Base-by-base conservation (phyloP, 1,140 invertebrate species). In the Pseudoatta argentina region DNA sequence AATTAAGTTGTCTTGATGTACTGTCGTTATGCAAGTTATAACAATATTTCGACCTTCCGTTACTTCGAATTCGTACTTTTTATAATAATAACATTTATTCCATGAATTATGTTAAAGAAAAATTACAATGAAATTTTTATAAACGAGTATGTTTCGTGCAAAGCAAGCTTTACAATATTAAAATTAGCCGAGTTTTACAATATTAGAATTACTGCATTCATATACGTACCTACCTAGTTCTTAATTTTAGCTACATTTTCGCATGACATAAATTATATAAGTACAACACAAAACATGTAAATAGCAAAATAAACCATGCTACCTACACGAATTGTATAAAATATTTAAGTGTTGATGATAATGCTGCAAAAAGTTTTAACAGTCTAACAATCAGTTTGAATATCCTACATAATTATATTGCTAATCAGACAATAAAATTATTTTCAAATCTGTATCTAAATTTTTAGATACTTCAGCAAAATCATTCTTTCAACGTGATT, bases 81-180 rank as follows among this genome's bases (percentile, higher is more conserved):
- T 55, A n/a, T n/a, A n/a, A n/a, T n/a, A 69, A 69, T 21, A 69
- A 24, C 2, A 69, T 67, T 53, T 55, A 27, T 67, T 21, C 48
- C 14, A 14, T 53, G 14, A 24, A 55, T 55, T 55, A 14, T 30
- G 7, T 55, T 44, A 6, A 53, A 53, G 30, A 55, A 34, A 66
- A 18, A 2, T 48, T 10, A 59, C n/a, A 48, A 63, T 30, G 30
- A 2, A 64, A 8, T 63, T 51, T 27, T 77, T 48, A 61, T 12
- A 63, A 77, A 63, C 5, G 48, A 30, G 12, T 57, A 21, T 8
- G 10, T 30, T 48, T 30, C 24, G 39, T 21, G 10, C 12, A 1
- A 48, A 30, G 10, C 16, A 76, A 0, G 14, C 12, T 24, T 16
- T 24, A 24, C 24, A 24, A 24, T 24, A 24, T 24, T 24, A 24